A percentile compares a stretch with the other conserved stretches of the same genome.
Conservation (phyloP, 2,797 vertebrate species). For the Dicrostonyx torquatus region DNA sequence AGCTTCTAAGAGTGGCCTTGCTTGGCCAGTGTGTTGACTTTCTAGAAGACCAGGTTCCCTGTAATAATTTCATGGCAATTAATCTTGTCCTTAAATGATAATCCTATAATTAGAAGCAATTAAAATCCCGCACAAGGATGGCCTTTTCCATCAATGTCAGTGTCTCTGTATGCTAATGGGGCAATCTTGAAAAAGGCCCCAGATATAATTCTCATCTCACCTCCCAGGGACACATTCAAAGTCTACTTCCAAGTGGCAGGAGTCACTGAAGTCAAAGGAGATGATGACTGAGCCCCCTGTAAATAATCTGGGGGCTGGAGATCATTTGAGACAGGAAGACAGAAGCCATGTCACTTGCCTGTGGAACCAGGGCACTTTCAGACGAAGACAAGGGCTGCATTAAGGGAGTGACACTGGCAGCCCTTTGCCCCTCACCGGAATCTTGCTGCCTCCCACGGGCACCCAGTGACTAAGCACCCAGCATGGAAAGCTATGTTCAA, state of each 20-base stretch:
- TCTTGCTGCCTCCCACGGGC: not conserved
- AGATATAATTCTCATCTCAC: conserved; percentile 48
- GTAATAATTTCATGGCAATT: conserved; percentile 80
- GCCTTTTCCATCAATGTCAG: conserved; percentile 67
- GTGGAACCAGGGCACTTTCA: not conserved
- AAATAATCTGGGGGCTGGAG: not conserved
- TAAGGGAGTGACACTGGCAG: not conserved
- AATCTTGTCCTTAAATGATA: conserved; percentile 79
- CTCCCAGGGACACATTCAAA: conserved; percentile 9
- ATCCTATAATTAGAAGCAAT: conserved; percentile 82
- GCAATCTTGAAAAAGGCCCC: conserved; percentile 52
- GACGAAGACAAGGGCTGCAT: not conserved
- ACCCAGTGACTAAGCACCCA: conserved; percentile 39
- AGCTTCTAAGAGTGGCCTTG: conserved; percentile 37
- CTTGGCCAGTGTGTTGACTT: conserved; percentile 58
- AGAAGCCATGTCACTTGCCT: not conserved
- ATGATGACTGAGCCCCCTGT: not conserved
- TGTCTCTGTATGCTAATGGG: conserved; percentile 49
- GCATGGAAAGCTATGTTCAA: not conserved
- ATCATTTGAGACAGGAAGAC: not conserved
- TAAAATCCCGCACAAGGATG: conserved; percentile 73
- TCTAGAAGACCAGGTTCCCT: conserved; percentile 57
- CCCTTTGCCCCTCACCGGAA: not conserved
- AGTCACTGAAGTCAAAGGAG: not conserved
- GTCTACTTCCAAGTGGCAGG: not conserved